These are phyloP conservation scores for Agapornis canus DNA, from an alignment of 2,797 vertebrate species.

Conservation along the genomic window DNA sequence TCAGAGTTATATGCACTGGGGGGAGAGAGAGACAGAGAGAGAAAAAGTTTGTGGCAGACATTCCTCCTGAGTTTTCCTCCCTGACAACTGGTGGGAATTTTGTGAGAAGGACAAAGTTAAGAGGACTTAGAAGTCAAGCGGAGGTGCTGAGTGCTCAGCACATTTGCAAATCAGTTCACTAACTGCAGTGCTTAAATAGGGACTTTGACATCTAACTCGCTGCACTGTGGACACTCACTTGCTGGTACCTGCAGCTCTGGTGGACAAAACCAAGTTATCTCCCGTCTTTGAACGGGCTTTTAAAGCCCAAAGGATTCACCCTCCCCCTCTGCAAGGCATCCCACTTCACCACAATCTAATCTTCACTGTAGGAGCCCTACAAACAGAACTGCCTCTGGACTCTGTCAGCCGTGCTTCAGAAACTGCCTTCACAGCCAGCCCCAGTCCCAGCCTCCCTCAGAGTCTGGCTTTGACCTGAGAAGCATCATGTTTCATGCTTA, in stretches of 20 bases:
- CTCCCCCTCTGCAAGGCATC: slow-evolving; percentile 52
- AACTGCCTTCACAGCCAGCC: not conserved
- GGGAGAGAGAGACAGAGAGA: not conserved
- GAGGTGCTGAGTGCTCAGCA: not conserved
- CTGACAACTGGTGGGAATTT: not conserved
- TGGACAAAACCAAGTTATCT: not conserved
- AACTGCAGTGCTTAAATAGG: not conserved
- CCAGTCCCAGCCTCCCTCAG: not conserved
- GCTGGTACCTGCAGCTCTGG: not conserved
- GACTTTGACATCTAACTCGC: not conserved
- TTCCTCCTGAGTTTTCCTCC: not conserved
- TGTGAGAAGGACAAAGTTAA: slow-evolving; percentile 19
- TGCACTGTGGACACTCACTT: not conserved
- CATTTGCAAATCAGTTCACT: not conserved
- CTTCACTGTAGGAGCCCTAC: slow-evolving; percentile 23
- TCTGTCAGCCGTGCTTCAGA: slow-evolving; percentile 38
- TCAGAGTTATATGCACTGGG: not conserved
- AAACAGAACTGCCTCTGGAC: slow-evolving; percentile 59
- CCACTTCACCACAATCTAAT: slow-evolving; percentile 43
- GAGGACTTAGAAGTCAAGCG: slow-evolving; percentile 1
- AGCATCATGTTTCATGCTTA: slow-evolving; percentile 1
- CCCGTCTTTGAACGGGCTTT: not conserved
- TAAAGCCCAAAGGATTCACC: not conserved
- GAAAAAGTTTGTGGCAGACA: not conserved
- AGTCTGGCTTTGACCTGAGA: not conserved